phyloP scores from a whole-genome alignment of 2,888 invertebrate genomes.

The Steinernema hermaphroditum region DNA sequence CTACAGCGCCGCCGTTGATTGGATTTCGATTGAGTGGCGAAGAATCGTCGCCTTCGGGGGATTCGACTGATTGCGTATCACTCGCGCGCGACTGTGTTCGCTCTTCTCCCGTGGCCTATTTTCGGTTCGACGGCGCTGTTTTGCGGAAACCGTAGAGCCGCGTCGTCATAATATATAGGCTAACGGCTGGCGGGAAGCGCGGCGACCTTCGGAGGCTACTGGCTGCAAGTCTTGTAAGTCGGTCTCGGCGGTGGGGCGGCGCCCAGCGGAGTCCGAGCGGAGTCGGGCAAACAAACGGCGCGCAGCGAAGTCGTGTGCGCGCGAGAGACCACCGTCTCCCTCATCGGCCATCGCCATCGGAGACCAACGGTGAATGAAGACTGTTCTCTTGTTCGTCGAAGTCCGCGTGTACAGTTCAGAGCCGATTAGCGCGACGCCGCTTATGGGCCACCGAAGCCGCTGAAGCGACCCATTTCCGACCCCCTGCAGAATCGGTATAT shows the following conservation, averaged over 20 bases:
- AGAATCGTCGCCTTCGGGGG: background rate
- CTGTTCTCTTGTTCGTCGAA: no score
- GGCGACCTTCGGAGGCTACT: constrained; percentile 11
- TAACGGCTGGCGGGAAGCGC: constrained; percentile 20
- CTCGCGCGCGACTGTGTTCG: background rate
- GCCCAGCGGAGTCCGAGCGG: no score
- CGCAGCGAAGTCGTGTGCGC: no score
- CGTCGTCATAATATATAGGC: constrained; percentile 8
- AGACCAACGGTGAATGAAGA: no score
- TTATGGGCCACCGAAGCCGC: no score
- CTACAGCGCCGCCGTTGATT: constrained; percentile 15
- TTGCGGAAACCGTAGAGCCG: constrained; percentile 20
- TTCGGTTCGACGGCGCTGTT: constrained; percentile 15
- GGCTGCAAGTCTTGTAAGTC: constrained; percentile 4
- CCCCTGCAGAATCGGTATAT: no score
- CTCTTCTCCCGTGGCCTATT: constrained; percentile 15
- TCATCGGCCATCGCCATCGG: no score
- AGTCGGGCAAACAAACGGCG: no score
- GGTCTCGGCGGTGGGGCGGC: constrained; percentile 10
- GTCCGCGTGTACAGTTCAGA: no score
- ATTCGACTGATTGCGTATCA: constrained; percentile 27
- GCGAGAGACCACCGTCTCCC: no score
- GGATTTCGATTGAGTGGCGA: background rate
- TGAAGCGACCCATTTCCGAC: no score
- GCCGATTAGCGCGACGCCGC: no score